A percentile compares a stretch with the other conserved stretches of the same genome.
Conservation (phyloP, 1,140 invertebrate species). For the Ylistrum balloti region DNA sequence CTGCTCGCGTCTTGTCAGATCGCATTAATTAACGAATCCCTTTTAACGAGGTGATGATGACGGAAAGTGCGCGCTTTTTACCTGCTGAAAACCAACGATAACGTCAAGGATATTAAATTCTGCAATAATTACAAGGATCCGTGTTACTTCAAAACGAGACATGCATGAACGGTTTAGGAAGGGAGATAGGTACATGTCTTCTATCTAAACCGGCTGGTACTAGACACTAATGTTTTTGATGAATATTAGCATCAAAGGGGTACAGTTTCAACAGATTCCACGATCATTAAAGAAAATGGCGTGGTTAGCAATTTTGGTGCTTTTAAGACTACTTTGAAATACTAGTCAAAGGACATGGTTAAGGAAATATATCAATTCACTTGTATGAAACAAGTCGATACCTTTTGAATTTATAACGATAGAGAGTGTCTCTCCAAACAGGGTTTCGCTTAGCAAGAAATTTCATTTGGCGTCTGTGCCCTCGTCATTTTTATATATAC, state of each 20-base stretch:
- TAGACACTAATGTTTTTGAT: not conserved
- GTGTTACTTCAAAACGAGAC: not conserved
- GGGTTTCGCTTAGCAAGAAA: too few relatives aligned
- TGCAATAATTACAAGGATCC: not conserved
- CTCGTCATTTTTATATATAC: too few relatives aligned
- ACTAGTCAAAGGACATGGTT: too few relatives aligned
- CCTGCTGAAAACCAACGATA: not conserved
- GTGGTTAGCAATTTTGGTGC: not conserved
- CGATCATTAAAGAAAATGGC: not conserved
- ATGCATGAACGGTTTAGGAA: not conserved
- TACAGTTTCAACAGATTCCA: not conserved
- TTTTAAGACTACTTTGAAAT: too few relatives aligned
- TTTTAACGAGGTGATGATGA: conserved; percentile 15
- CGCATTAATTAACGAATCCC: not conserved
- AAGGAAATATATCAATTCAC: too few relatives aligned
- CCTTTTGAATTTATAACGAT: too few relatives aligned
- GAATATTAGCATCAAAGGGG: not conserved
- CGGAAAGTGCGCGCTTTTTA: not conserved
- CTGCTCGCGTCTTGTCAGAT: not conserved
- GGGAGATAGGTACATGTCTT: not conserved
- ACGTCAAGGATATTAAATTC: conserved; percentile 21
- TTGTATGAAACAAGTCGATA: too few relatives aligned
- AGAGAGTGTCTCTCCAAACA: too few relatives aligned
- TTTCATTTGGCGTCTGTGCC: too few relatives aligned
- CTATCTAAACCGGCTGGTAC: not conserved